Conservation (phyloP, 2,888 invertebrate species). For the Amiota minor region DNA sequence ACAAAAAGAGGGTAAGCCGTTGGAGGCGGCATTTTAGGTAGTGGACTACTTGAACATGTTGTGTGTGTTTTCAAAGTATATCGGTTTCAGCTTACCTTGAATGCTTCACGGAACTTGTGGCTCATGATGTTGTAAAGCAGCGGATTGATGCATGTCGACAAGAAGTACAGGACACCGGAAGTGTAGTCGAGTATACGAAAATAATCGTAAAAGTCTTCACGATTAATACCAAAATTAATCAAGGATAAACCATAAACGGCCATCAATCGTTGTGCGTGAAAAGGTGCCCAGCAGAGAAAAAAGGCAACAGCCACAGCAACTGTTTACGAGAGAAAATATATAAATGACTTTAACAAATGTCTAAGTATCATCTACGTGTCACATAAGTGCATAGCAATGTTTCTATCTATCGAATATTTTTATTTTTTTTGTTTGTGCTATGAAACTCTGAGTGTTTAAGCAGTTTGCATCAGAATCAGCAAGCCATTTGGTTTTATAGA, state of each 20-base stretch:
- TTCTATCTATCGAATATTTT: no score
- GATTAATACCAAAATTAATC: constrained; percentile 52
- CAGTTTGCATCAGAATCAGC: no score
- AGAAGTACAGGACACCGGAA: constrained; percentile 80
- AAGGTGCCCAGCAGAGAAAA: constrained; percentile 92
- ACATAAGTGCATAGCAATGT: no score
- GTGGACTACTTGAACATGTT: neutral
- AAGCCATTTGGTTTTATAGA: no score
- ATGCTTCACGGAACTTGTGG: constrained; percentile 81
- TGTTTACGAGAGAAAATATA: constrained; percentile 69
- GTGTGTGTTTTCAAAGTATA: neutral
- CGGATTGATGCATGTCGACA: constrained; percentile 82
- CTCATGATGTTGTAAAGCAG: constrained; percentile 82
- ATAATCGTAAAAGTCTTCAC: constrained; percentile 75
- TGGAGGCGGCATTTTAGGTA: neutral
- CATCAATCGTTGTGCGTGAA: constrained; percentile 91
- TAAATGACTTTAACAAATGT: constrained; percentile 1
- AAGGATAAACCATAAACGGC: constrained; percentile 80
- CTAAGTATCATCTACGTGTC: no score
- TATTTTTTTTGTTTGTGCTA: no score
- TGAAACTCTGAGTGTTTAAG: no score
- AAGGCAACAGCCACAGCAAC: constrained; percentile 89
- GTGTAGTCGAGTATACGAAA: constrained; percentile 79
- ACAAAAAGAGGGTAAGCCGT: neutral
- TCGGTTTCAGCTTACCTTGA: constrained; percentile 75